A percentile compares a stretch with the other conserved stretches of the same genome.
Evolutionary conservation across 2,797 vertebrate species (phyloP).

Genomic region (Semaprochilodus insignis): DNA sequence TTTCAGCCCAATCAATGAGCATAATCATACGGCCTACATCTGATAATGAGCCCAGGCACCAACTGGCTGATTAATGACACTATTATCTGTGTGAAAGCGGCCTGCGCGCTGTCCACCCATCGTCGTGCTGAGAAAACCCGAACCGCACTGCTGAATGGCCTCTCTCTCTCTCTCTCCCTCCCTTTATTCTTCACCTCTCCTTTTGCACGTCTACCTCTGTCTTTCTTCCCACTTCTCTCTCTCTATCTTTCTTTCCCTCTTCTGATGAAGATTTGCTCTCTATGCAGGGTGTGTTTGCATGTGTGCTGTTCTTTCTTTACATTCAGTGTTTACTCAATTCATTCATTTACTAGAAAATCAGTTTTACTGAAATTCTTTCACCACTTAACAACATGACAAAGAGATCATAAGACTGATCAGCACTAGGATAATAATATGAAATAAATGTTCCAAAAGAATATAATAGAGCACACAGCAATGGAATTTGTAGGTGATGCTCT

Average conservation of each 20-base stretch:
- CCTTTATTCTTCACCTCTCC: conserved; percentile 28
- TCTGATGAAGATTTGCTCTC: conserved; percentile 5
- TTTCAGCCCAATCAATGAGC: conserved; percentile 76
- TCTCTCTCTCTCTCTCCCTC: neutral
- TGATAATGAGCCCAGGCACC: conserved; percentile 61
- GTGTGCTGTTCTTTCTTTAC: neutral
- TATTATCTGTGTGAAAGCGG: conserved; percentile 71
- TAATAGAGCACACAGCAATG: neutral
- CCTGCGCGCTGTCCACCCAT: conserved; percentile 40
- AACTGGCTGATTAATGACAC: conserved; percentile 77
- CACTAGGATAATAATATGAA: neutral
- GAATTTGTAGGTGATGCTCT: neutral
- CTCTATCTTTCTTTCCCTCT: neutral
- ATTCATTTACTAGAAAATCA: neutral
- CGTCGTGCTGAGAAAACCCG: conserved; percentile 30
- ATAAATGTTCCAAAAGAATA: neutral
- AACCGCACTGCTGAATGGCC: neutral
- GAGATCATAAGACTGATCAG: neutral
- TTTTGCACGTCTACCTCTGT: conserved; percentile 7
- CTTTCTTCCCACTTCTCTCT: neutral
- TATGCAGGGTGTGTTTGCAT: neutral
- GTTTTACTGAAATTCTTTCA: neutral
- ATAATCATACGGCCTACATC: conserved; percentile 75
- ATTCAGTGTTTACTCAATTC: neutral
- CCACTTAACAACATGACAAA: neutral